These are phyloP conservation scores for Conus canariensis DNA, from an alignment of 2,888 invertebrate genomes.

Conservation along the genomic window DNA sequence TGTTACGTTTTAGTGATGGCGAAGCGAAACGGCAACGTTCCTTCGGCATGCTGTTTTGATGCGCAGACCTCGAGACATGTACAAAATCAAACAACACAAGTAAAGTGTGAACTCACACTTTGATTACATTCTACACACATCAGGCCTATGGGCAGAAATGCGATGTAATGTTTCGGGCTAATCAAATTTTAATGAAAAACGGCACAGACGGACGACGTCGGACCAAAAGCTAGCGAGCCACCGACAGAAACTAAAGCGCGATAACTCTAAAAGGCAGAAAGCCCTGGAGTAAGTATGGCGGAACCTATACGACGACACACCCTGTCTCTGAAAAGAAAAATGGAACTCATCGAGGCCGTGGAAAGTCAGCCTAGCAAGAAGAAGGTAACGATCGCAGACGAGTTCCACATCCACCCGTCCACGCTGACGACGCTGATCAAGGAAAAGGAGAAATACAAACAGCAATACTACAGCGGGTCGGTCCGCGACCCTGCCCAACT, in stretches of 20 bases:
- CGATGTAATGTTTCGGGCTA: no score
- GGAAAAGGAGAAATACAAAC: background rate
- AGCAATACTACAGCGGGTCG: background rate
- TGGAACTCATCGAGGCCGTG: background rate
- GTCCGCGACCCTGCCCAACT: background rate
- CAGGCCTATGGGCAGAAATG: no score
- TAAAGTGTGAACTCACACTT: no score
- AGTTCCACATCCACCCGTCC: background rate
- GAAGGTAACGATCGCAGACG: background rate
- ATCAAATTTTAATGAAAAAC: no score
- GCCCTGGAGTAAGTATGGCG: background rate
- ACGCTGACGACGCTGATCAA: background rate
- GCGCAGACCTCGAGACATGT: no score
- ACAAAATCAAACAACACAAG: no score
- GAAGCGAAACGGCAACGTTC: no score
- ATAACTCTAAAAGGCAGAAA: background rate
- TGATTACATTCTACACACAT: no score
- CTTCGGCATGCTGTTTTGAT: no score
- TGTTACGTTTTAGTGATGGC: no score
- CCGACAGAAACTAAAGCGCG: background rate
- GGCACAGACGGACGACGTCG: no score
- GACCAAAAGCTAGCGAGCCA: background rate
- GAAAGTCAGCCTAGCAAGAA: background rate
- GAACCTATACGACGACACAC: background rate
- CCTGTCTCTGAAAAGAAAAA: background rate